Evolutionary conservation across 2,888 invertebrate species (phyloP).

Genomic region (Pollenia angustigena): DNA sequence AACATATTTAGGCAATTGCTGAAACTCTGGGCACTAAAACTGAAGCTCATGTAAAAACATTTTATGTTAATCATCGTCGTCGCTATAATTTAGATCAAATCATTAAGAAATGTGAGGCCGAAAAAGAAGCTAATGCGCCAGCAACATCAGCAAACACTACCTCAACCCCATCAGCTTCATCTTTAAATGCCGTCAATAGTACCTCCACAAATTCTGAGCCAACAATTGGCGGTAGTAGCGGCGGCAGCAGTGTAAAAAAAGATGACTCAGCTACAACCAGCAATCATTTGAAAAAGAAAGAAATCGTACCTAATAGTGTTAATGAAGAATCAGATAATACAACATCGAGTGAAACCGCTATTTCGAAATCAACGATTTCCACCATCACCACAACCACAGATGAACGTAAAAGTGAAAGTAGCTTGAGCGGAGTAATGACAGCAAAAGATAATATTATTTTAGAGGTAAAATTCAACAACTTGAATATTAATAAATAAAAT

Average conservation of each 20-base stretch:
- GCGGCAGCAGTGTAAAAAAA: constrained; percentile 59
- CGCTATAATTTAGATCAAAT: constrained; percentile 94
- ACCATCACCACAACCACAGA: constrained; percentile 66
- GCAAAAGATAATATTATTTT: constrained; percentile 77
- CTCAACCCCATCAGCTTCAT: constrained; percentile 41
- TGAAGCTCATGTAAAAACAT: constrained; percentile 95
- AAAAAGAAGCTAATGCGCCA: constrained; percentile 80
- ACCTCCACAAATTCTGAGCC: constrained; percentile 54
- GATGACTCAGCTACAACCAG: constrained; percentile 60
- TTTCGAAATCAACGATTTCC: constrained; percentile 73
- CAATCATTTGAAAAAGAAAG: constrained; percentile 61
- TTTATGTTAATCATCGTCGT: constrained; percentile 95
- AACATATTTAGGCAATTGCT: constrained; percentile 93
- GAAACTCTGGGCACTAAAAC: constrained; percentile 98
- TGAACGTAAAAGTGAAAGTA: constrained; percentile 75
- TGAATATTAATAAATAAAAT: neutral
- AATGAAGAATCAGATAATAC: constrained; percentile 83
- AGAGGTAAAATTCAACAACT: constrained; percentile 75
- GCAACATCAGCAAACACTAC: constrained; percentile 67
- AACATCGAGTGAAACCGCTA: constrained; percentile 76
- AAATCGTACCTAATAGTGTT: constrained; percentile 76
- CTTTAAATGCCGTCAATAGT: constrained; percentile 44
- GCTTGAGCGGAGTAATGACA: constrained; percentile 63
- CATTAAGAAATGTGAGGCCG: constrained; percentile 93
- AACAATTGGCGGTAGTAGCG: constrained; percentile 52